Percentiles rank a stretch among this genome's conserved stretches.
These are phyloP conservation scores for Clangula hyemalis DNA, from an alignment of 2,797 vertebrate genomes.

Conservation along the genomic window DNA sequence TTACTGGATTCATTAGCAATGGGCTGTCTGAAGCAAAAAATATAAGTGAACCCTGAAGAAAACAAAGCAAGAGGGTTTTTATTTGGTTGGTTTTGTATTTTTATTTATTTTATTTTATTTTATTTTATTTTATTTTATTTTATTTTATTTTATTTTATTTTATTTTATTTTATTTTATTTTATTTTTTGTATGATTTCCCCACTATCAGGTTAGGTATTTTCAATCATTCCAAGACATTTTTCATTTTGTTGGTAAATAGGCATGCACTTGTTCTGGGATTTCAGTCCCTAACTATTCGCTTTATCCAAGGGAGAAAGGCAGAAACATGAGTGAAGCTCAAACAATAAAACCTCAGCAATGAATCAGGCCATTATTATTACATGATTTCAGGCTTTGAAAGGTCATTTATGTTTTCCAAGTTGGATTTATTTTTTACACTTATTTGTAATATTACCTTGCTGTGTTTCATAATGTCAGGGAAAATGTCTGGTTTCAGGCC, in stretches of 20 bases:
- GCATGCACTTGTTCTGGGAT: slow-evolving; percentile 53
- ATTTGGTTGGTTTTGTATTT: no score
- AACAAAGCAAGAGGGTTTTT: not conserved
- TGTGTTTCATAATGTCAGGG: slow-evolving; percentile 70
- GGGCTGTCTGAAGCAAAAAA: slow-evolving; percentile 17
- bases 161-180: not conserved
- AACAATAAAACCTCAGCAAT: slow-evolving; percentile 60
- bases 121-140: not conserved
- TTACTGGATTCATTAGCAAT: slow-evolving; percentile 47
- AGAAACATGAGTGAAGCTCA: slow-evolving; percentile 47
- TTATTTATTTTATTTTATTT: no score
- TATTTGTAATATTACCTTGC: slow-evolving; percentile 65
- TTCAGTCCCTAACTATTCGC: slow-evolving; percentile 24
- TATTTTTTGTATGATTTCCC: not conserved
- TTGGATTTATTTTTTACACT: slow-evolving; percentile 68
- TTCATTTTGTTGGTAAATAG: slow-evolving; percentile 56
- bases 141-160: no score
- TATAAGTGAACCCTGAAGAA: not conserved
- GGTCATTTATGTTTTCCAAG: slow-evolving; percentile 71
- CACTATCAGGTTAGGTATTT: not conserved
- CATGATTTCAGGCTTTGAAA: slow-evolving; percentile 66
- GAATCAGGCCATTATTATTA: slow-evolving; percentile 61
- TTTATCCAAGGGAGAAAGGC: slow-evolving; percentile 38
- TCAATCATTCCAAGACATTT: slow-evolving; percentile 20
- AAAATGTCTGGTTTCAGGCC: slow-evolving; percentile 68